Conservation (phyloP, 2,888 invertebrate species). For the Polyommatus iphigenia region DNA sequence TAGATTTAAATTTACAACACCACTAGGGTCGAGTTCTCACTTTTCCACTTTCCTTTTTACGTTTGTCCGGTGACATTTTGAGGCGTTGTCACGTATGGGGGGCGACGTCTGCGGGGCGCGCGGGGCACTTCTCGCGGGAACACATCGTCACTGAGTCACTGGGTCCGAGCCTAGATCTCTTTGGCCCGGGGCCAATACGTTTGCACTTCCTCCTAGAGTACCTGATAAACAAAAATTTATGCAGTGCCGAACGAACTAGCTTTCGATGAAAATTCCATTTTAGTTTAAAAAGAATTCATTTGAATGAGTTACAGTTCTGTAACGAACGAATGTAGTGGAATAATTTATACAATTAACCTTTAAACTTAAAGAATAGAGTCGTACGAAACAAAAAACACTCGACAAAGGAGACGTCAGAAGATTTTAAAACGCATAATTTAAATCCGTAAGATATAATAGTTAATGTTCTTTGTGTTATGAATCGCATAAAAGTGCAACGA, state of each 20-base stretch:
- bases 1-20: constrained; percentile 48
- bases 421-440: background rate
- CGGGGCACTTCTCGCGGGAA: constrained; percentile 47
- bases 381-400: constrained; percentile 30
- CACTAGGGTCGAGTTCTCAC: constrained; percentile 47
- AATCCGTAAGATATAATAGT: background rate
- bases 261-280: constrained; percentile 12
- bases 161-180: constrained; percentile 44
- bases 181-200: constrained; percentile 48
- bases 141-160: constrained; percentile 59
- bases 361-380: constrained; percentile 40
- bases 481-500: constrained; percentile 1
- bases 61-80: constrained; percentile 73
- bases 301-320: constrained; percentile 37
- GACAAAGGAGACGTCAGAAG: constrained; percentile 9
- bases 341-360: constrained; percentile 42
- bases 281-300: constrained; percentile 31
- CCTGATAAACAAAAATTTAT: constrained; percentile 31
- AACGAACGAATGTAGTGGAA: constrained; percentile 33
- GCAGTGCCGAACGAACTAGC: constrained; percentile 41
- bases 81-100: constrained; percentile 52
- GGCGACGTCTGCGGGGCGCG: constrained; percentile 42
- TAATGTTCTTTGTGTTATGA: constrained; percentile 1
- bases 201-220: constrained; percentile 40
- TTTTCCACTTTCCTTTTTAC: constrained; percentile 60